A percentile compares a stretch with the other conserved stretches of the same genome.
These are phyloP conservation scores for Polymixis lichenea DNA, from an alignment of 2,888 invertebrate species.

Conservation along the genomic window DNA sequence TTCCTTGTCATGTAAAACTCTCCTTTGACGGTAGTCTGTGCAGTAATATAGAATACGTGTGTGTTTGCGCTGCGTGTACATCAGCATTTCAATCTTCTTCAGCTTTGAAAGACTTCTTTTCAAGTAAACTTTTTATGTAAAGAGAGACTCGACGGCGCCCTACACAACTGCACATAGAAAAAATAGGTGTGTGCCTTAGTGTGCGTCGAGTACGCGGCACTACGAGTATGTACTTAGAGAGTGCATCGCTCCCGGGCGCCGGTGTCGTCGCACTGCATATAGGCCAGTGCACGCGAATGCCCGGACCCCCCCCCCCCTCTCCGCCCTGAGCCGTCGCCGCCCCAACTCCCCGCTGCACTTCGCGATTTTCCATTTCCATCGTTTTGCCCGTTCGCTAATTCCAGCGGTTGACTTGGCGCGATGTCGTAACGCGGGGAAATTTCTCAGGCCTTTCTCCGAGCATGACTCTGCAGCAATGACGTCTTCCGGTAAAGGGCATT, in stretches of 20 bases:
- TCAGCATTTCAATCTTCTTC: conserved; percentile 80
- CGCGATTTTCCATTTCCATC: conserved; percentile 90
- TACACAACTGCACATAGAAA: conserved; percentile 82
- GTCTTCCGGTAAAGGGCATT: conserved; percentile 81
- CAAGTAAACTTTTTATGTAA: conserved; percentile 82
- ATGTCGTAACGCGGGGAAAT: conserved; percentile 84
- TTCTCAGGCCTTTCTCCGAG: conserved; percentile 83
- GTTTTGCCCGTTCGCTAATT: conserved; percentile 82
- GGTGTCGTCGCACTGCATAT: conserved; percentile 91
- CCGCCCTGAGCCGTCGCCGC: conserved; percentile 59
- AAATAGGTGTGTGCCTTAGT: conserved; percentile 85
- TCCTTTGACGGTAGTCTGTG: conserved; percentile 46
- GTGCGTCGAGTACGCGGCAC: conserved; percentile 87
- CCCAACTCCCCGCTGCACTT: conserved; percentile 79
- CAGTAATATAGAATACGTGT: conserved; percentile 25
- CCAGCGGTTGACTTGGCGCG: conserved; percentile 77
- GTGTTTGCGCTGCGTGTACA: conserved; percentile 52
- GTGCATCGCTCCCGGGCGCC: conserved; percentile 90
- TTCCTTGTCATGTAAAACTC: conserved; percentile 46
- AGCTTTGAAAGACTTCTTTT: conserved; percentile 82
- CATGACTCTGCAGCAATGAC: conserved; percentile 69
- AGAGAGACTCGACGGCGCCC: conserved; percentile 81
- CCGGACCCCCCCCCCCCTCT: conserved; percentile 77
- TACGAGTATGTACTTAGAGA: conserved; percentile 85
- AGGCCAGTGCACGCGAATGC: conserved; percentile 90